These are phyloP conservation scores for Ellobium chinense DNA, from an alignment of 2,888 invertebrate genomes.

Conservation along the genomic window DNA sequence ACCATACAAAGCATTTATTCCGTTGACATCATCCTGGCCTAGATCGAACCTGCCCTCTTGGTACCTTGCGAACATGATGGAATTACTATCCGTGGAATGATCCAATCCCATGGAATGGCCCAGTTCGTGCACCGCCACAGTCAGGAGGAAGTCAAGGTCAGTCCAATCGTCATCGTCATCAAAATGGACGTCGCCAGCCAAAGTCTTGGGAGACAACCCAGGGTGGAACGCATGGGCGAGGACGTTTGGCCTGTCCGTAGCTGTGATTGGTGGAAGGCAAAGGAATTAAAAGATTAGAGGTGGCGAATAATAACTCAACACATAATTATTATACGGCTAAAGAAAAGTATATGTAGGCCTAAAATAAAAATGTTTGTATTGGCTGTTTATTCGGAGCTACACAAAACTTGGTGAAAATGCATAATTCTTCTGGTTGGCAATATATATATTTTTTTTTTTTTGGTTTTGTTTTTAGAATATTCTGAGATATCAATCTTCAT, in stretches of 20 bases:
- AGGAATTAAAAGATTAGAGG: background rate
- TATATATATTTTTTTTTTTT: no score
- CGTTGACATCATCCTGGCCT: slow-evolving; percentile 70
- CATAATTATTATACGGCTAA: background rate
- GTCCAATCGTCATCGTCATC: slow-evolving; percentile 77
- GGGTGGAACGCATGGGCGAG: slow-evolving; percentile 74
- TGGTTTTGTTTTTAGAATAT: no score
- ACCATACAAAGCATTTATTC: slow-evolving; percentile 75
- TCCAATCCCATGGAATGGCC: slow-evolving; percentile 77
- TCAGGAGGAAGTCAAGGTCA: slow-evolving; percentile 61
- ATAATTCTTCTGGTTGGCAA: no score
- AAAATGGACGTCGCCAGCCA: slow-evolving; percentile 74
- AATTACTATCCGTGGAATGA: slow-evolving; percentile 67
- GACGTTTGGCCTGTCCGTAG: background rate
- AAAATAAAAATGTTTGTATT: background rate
- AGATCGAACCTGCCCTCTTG: slow-evolving; percentile 60
- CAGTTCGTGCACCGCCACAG: slow-evolving; percentile 77
- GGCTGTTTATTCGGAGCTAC: background rate
- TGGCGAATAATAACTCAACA: background rate
- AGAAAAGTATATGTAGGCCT: no score
- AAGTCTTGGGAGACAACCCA: slow-evolving; percentile 49
- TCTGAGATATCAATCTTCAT: no score
- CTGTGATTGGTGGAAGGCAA: background rate
- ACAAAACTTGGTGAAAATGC: no score
- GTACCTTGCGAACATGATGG: slow-evolving; percentile 76